Percentiles rank a stretch among this genome's conserved stretches.
Conservation (phyloP, 2,797 vertebrate species). For the Phoxinus dragarum region DNA sequence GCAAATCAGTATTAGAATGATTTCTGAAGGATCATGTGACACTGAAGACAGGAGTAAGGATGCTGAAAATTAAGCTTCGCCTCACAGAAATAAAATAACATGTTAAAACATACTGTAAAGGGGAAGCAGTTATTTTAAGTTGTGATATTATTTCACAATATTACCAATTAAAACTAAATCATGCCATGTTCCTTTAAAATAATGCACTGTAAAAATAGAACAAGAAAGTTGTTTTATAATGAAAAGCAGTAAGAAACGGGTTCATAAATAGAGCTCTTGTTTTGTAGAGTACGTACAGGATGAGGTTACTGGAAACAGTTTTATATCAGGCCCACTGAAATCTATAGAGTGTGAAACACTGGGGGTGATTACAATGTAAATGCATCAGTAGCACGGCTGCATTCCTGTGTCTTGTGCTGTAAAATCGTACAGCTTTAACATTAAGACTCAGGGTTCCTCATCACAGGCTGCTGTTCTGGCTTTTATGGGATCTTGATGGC, state of each 20-base stretch:
- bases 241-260: conserved; percentile 23
- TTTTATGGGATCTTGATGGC: conserved; percentile 46
- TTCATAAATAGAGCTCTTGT: conserved; percentile 26
- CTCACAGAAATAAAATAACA: background rate
- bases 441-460: conserved; percentile 26
- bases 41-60: background rate
- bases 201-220: conserved; percentile 10
- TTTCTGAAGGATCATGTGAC: background rate
- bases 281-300: background rate
- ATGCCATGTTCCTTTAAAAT: background rate
- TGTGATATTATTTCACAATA: background rate
- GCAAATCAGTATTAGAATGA: background rate
- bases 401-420: conserved; percentile 50
- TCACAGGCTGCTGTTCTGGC: conserved; percentile 29
- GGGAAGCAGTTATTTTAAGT: background rate
- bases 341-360: conserved; percentile 31
- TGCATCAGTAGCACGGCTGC: conserved; percentile 4
- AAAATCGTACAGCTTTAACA: conserved; percentile 44
- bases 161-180: background rate
- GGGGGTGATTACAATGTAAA: conserved; percentile 41
- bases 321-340: conserved; percentile 27
- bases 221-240: conserved; percentile 21
- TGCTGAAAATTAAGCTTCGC: background rate
- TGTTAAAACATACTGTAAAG: background rate
- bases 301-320: conserved; percentile 37